Percentiles rank a stretch among this genome's conserved stretches.
These are phyloP conservation scores for Diprion similis DNA, from an alignment of 1,140 invertebrate species.

Conservation along the genomic window DNA sequence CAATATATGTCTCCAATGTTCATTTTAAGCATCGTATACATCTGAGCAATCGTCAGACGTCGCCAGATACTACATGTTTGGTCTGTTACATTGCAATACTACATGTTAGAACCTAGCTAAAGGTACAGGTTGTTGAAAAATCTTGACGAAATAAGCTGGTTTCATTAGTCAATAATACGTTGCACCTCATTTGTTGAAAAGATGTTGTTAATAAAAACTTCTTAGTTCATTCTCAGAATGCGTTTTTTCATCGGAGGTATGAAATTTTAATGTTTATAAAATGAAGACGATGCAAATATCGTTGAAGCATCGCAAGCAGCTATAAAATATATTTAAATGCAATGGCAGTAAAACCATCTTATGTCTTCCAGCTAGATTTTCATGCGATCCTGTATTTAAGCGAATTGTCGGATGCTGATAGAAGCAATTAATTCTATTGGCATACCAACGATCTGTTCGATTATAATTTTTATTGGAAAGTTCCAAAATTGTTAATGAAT, in stretches of 20 bases:
- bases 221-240: too few relatives aligned
- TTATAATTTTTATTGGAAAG: too few relatives aligned
- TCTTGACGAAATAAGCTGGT: constrained; percentile 6
- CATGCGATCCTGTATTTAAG: too few relatives aligned
- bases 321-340: too few relatives aligned
- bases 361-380: too few relatives aligned
- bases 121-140: constrained; percentile 2
- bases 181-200: neutral
- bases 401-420: too few relatives aligned
- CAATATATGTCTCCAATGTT: neutral
- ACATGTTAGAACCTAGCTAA: neutral
- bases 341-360: too few relatives aligned
- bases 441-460: too few relatives aligned
- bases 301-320: constrained; percentile 14
- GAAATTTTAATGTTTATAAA: constrained; percentile 16
- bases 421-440: too few relatives aligned
- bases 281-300: constrained; percentile 29
- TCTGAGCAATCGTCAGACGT: constrained; percentile 15
- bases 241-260: constrained; percentile 6
- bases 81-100: neutral
- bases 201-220: too few relatives aligned
- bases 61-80: constrained; percentile 17
- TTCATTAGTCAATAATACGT: constrained; percentile 3
- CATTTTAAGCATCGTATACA: neutral
- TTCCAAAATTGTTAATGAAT: too few relatives aligned